Percentiles rank a stretch among this genome's conserved stretches.
Conservation (phyloP, 2,113 vertebrate genomes). For the Gymnogyps californianus region DNA sequence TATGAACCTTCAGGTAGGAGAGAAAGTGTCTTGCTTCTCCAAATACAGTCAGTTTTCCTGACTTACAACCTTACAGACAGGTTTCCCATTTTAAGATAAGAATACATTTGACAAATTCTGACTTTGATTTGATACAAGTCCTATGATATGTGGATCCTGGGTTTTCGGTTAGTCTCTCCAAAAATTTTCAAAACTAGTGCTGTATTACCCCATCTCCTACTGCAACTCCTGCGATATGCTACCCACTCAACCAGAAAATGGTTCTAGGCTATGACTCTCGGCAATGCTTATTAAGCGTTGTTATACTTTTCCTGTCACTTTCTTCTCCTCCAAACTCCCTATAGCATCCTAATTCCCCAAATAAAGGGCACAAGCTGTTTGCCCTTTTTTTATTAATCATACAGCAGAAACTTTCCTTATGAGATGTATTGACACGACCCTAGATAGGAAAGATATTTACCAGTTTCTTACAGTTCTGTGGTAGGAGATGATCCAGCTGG, state of each 20-base stretch:
- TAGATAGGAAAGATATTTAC: not conserved
- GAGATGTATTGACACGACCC: rapidly evolving
- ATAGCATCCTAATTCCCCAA: not conserved
- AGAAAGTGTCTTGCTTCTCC: not conserved
- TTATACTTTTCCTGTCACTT: not conserved
- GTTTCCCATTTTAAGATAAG: not conserved
- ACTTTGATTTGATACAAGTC: not conserved
- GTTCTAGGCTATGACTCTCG: not conserved
- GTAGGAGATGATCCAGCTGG: not conserved
- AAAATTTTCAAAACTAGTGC: no score
- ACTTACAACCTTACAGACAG: not conserved
- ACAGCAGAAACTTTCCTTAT: not conserved
- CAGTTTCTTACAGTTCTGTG: not conserved
- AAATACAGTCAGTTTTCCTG: not conserved
- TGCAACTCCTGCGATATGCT: not conserved
- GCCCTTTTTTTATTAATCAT: not conserved
- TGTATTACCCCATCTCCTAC: not conserved
- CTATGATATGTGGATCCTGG: rapidly evolving
- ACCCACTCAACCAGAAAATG: not conserved
- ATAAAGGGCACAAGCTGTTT: not conserved
- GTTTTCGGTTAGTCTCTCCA: not conserved
- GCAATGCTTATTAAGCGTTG: not conserved
- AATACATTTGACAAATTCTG: not conserved
- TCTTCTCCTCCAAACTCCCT: not conserved
- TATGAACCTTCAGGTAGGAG: not conserved